A percentile compares a stretch with the other conserved stretches of the same genome.
These are phyloP conservation scores for Nasonia vitripennis DNA, from an alignment of 1,140 invertebrate genomes.

Conservation along the genomic window DNA sequence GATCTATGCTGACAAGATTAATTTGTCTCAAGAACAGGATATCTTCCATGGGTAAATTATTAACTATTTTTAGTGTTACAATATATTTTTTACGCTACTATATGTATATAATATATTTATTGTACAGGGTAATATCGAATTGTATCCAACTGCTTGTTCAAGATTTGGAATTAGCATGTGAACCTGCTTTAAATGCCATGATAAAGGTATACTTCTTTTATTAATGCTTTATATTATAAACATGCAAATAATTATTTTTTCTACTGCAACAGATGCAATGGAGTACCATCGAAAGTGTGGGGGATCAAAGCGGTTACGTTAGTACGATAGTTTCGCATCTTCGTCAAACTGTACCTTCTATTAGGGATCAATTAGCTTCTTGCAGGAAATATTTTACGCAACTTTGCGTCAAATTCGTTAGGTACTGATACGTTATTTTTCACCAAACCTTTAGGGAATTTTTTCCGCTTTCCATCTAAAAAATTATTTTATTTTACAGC, in stretches of 20 bases:
- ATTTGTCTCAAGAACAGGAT: slow-evolving; percentile 93
- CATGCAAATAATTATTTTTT: background rate
- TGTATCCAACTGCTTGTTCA: slow-evolving; percentile 96
- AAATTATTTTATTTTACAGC: slow-evolving; percentile 74
- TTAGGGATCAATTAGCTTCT: slow-evolving; percentile 94
- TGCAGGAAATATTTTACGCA: slow-evolving; percentile 99
- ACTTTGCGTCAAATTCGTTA: slow-evolving; percentile 96
- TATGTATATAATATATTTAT: slow-evolving; percentile 53
- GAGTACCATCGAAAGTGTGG: slow-evolving; percentile 93
- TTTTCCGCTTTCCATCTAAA: background rate
- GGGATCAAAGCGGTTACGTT: slow-evolving; percentile 97
- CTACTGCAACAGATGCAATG: slow-evolving; percentile 84
- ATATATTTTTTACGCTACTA: slow-evolving; percentile 18
- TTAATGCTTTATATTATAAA: background rate
- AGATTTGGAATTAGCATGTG: slow-evolving; percentile 95
- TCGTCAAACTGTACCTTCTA: slow-evolving; percentile 90
- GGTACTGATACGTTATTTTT: slow-evolving; percentile 71
- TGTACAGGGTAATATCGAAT: slow-evolving; percentile 87
- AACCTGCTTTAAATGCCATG: slow-evolving; percentile 94
- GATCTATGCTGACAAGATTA: slow-evolving; percentile 85
- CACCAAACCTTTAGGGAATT: slow-evolving; percentile 34
- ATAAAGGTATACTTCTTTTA: slow-evolving; percentile 80
- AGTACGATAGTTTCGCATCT: slow-evolving; percentile 92
- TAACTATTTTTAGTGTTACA: background rate
- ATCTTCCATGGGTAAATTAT: slow-evolving; percentile 87